These are phyloP conservation scores for Orientallactaga bullata DNA, from an alignment of 2,113 vertebrate genomes.

Conservation along the genomic window DNA sequence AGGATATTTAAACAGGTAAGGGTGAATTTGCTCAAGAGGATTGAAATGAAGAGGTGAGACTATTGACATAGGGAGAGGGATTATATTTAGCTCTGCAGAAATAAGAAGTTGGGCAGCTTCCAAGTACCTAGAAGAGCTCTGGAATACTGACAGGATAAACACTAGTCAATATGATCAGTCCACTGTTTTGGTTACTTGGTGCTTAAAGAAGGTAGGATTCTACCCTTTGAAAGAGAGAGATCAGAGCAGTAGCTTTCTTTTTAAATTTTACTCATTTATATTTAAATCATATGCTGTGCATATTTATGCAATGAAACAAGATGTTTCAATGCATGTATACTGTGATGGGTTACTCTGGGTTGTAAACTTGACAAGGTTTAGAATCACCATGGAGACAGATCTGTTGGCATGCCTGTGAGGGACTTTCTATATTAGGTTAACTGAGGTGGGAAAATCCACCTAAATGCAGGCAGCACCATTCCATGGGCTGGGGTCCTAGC, in stretches of 20 bases:
- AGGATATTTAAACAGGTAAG: not conserved
- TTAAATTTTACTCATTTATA: not conserved
- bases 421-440: too few relatives aligned
- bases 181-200: not conserved
- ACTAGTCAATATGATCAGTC: not conserved
- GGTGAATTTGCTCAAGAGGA: not conserved
- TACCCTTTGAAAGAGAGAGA: not conserved
- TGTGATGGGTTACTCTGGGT: too few relatives aligned
- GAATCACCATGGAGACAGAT: too few relatives aligned
- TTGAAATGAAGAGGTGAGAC: not conserved
- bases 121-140: not conserved
- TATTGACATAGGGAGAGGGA: not conserved
- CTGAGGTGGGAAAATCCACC: too few relatives aligned
- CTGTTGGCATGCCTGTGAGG: too few relatives aligned
- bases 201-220: not conserved
- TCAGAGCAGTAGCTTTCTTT: not conserved
- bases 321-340: not conserved
- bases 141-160: not conserved
- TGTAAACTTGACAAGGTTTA: too few relatives aligned
- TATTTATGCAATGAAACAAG: not conserved
- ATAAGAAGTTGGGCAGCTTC: not conserved
- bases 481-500: too few relatives aligned
- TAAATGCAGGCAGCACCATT: too few relatives aligned
- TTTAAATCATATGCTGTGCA: not conserved
- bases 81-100: not conserved